Percentiles rank a stretch among this genome's conserved stretches.
Conservation (phyloP, 2,888 invertebrate species). For the Oxycera nigricornis region DNA sequence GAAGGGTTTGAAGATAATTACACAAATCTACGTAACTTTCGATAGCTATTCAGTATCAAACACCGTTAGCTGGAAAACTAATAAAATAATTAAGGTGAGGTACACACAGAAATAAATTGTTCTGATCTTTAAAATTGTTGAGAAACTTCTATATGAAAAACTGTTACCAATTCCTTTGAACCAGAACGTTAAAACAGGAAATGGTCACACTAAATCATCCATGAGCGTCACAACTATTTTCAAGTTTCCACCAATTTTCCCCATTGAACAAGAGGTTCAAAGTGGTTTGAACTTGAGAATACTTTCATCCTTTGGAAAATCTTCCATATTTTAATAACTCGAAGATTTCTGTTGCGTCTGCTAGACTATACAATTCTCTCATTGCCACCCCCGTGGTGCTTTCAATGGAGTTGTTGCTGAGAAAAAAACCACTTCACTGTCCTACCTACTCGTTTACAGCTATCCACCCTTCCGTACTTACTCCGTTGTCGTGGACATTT, state of each 20-base stretch:
- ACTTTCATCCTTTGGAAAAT: slow-evolving; percentile 8
- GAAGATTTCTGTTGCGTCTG: slow-evolving; percentile 11
- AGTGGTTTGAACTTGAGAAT: slow-evolving; percentile 30
- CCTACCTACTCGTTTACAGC: background rate
- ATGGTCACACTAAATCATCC: background rate
- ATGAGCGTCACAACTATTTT: background rate
- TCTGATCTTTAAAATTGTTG: no score
- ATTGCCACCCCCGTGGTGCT: background rate
- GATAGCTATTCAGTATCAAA: no score
- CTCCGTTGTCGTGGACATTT: background rate
- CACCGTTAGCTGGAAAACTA: no score
- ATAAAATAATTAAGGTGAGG: no score
- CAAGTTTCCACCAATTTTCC: slow-evolving; percentile 15
- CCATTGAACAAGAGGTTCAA: background rate
- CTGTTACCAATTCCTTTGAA: no score
- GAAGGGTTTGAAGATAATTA: no score
- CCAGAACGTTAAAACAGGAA: no score
- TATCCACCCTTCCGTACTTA: background rate
- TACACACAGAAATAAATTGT: no score
- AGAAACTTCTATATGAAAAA: no score
- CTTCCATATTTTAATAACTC: slow-evolving; percentile 29
- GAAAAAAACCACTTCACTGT: background rate
- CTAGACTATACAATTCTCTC: background rate
- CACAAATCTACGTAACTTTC: no score
- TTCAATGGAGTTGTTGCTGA: background rate